These are phyloP conservation scores for Trididemnum nubilum DNA, from an alignment of 23 tunicate genomes.

Conservation along the genomic window DNA sequence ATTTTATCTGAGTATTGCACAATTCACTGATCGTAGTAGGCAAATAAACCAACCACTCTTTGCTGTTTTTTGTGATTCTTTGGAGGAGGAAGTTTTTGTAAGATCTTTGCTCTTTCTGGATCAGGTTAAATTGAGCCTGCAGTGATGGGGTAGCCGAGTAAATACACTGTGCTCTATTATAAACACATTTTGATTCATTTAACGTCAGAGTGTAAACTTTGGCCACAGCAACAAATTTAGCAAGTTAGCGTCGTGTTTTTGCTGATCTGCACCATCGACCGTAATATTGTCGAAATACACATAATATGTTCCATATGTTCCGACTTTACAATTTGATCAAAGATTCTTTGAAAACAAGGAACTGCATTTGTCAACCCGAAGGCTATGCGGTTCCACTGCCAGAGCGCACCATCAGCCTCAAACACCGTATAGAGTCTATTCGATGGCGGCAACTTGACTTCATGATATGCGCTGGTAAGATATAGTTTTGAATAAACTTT, in stretches of 20 bases:
- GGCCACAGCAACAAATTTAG: neutral
- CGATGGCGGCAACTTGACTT: neutral
- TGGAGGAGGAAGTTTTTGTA: neutral
- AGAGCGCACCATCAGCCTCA: slow-evolving; percentile 6
- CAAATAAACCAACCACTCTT: slow-evolving; percentile 3
- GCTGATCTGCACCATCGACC: too few species aligned
- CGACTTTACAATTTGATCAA: neutral
- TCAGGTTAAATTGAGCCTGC: neutral
- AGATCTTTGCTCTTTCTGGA: slow-evolving; percentile 6
- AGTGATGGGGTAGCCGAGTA: neutral
- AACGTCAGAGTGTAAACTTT: neutral
- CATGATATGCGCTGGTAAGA: neutral
- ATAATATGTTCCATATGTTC: neutral
- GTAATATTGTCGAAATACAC: neutral
- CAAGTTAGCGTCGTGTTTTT: neutral
- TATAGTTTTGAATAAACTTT: slow-evolving; percentile 8
- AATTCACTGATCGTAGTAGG: slow-evolving; percentile 5
- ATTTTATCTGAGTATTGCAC: neutral
- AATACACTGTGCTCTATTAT: neutral
- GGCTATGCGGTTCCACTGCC: neutral
- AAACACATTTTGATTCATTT: neutral
- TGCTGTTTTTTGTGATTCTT: neutral
- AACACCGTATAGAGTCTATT: neutral
- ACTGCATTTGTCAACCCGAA: neutral
- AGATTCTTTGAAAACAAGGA: neutral